Evolutionary conservation across 2,113 vertebrate genomes (phyloP).

Genomic region (Pachyramphus minor): DNA sequence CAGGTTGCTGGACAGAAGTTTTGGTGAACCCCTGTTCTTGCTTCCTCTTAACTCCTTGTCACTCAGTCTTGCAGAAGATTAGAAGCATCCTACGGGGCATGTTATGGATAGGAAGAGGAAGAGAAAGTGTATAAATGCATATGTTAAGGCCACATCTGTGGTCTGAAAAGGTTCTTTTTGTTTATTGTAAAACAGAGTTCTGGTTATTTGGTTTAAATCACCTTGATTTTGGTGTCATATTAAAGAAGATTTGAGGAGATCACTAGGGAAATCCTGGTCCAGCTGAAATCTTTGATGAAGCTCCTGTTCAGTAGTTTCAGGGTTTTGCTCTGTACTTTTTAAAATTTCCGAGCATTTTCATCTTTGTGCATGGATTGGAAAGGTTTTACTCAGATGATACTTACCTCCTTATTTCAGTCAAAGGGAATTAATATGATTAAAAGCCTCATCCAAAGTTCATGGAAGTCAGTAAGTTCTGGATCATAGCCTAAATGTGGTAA

Average conservation of each 20-base stretch:
- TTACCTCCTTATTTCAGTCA: not conserved
- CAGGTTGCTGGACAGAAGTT: slow-evolving; percentile 62
- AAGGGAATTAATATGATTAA: not conserved
- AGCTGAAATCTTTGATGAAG: not conserved
- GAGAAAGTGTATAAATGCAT: not conserved
- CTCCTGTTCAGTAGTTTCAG: not conserved
- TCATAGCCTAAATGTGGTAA: not conserved
- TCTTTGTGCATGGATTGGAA: not conserved
- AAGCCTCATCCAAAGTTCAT: not conserved
- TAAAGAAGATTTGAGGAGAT: slow-evolving; percentile 57
- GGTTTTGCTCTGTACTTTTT: slow-evolving; percentile 29
- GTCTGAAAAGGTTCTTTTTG: slow-evolving; percentile 38
- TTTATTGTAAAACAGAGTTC: slow-evolving; percentile 65
- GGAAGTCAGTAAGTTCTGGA: not conserved
- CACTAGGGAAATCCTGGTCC: not conserved
- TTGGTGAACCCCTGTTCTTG: slow-evolving; percentile 35
- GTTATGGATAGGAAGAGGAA: not conserved
- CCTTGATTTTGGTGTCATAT: slow-evolving; percentile 56
- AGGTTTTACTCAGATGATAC: slow-evolving; percentile 2
- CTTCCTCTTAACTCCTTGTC: slow-evolving; percentile 33
- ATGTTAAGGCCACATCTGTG: not conserved
- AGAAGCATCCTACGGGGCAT: not conserved
- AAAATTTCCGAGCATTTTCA: slow-evolving; percentile 34
- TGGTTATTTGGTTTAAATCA: slow-evolving; percentile 58
- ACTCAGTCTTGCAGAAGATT: slow-evolving; percentile 29